Evolutionary conservation across 2,113 vertebrate genomes (phyloP).

Genomic region (Chauna torquata): DNA sequence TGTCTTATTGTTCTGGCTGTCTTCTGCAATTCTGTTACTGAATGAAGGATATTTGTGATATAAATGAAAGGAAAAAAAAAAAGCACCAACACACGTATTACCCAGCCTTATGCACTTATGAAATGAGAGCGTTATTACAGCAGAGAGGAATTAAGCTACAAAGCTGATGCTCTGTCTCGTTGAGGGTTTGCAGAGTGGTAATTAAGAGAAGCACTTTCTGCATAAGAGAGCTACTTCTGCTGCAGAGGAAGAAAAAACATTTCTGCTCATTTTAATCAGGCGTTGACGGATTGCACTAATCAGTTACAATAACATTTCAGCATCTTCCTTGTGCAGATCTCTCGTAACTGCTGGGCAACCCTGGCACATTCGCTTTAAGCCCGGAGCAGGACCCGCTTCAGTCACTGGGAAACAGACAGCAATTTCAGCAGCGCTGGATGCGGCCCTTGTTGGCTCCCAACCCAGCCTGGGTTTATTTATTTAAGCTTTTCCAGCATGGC

Average conservation of each 20-base stretch:
- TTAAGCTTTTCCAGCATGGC: not conserved
- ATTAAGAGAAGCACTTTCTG: constrained; percentile 43
- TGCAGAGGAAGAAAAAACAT: constrained; percentile 18
- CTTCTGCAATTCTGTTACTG: not conserved
- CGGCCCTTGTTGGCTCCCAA: rapidly evolving
- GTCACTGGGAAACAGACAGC: rapidly evolving
- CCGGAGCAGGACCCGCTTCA: not conserved
- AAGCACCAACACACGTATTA: not conserved
- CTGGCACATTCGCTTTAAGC: rapidly evolving
- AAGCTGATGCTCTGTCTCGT: not conserved
- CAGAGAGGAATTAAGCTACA: constrained; percentile 3
- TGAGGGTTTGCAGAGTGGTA: constrained; percentile 27
- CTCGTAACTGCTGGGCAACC: not conserved
- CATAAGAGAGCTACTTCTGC: constrained; percentile 27
- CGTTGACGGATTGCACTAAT: not conserved
- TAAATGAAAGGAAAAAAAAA: not conserved
- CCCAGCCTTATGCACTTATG: not conserved
- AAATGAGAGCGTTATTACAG: constrained; percentile 16
- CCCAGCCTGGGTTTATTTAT: not conserved
- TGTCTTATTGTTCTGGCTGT: not conserved
- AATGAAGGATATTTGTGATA: not conserved
- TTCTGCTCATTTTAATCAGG: constrained; percentile 34
- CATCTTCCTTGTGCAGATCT: not conserved
- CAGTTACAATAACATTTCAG: not conserved
- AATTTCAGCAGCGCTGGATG: rapidly evolving